phyloP scores from a whole-genome alignment of 2,113 vertebrate genomes.

The Emydura subglobosa region DNA sequence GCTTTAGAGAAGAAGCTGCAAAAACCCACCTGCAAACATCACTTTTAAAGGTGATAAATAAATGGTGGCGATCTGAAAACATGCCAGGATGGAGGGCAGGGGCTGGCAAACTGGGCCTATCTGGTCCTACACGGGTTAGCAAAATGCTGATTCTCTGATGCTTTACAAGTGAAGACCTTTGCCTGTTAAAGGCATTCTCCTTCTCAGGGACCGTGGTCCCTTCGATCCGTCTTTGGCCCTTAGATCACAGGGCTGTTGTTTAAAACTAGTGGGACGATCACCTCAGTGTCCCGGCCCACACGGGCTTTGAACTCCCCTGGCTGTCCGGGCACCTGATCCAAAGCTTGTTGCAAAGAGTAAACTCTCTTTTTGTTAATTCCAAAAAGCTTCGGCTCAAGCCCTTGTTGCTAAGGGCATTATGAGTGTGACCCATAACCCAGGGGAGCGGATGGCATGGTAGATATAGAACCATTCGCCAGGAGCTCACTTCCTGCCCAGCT shows the following conservation, averaged over 20 bases:
- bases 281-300: no score
- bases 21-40: neutral
- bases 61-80: neutral
- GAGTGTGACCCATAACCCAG: neutral
- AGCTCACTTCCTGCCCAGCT: neutral
- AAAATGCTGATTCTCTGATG: accelerated
- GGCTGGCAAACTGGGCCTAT: neutral
- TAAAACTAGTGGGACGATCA: neutral
- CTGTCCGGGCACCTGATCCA: neutral
- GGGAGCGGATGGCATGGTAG: neutral
- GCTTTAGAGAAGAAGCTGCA: neutral
- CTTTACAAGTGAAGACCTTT: neutral
- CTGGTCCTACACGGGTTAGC: no score
- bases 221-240: neutral
- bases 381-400: neutral
- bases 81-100: neutral
- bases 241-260: neutral
- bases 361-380: neutral
- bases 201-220: neutral
- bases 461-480: neutral
- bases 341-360: neutral
- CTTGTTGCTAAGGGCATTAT: neutral
- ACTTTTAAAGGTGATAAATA: neutral
- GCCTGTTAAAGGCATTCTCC: neutral
- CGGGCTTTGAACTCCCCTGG: neutral